These are phyloP conservation scores for Linyphia triangularis DNA, from an alignment of 2,888 invertebrate species.

Conservation along the genomic window DNA sequence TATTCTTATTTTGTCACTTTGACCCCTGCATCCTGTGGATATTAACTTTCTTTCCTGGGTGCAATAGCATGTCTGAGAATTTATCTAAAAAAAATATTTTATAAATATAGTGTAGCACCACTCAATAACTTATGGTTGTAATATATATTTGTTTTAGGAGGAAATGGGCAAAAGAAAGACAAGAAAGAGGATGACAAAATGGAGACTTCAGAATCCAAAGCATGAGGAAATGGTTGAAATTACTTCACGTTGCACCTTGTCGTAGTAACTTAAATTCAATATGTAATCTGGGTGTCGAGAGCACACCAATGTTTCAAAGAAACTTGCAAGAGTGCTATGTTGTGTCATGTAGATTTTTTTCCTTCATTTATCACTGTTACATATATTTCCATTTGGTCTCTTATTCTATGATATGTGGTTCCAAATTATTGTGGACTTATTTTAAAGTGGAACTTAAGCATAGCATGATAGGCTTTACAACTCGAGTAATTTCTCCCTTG, in stretches of 20 bases:
- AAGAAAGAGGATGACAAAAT: slow-evolving; percentile 82
- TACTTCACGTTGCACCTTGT: slow-evolving; percentile 32
- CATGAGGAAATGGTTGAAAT: slow-evolving; percentile 13
- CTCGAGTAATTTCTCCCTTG: neutral
- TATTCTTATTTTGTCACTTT: too few relatives aligned
- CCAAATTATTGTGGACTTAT: slow-evolving; percentile 57
- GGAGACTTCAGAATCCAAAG: slow-evolving; percentile 57
- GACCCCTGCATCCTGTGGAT: too few relatives aligned
- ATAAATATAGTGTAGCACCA: too few relatives aligned
- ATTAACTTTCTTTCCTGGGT: too few relatives aligned
- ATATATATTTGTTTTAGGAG: slow-evolving; percentile 79
- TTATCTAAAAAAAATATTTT: too few relatives aligned
- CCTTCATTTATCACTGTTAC: slow-evolving; percentile 56
- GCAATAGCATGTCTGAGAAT: too few relatives aligned
- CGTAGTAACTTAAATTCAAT: slow-evolving; percentile 49
- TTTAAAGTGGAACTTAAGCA: slow-evolving; percentile 35
- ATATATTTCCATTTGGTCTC: slow-evolving; percentile 58
- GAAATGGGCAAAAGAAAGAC: slow-evolving; percentile 82
- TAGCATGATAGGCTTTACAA: slow-evolving; percentile 45
- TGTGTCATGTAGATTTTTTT: slow-evolving; percentile 64
- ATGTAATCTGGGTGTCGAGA: slow-evolving; percentile 40
- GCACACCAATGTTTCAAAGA: slow-evolving; percentile 29
- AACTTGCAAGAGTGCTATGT: neutral
- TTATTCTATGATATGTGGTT: slow-evolving; percentile 24
- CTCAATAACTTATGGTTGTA: neutral